Evolutionary conservation across 2,888 invertebrate genomes (phyloP).

Genomic region (Theretra japonica): DNA sequence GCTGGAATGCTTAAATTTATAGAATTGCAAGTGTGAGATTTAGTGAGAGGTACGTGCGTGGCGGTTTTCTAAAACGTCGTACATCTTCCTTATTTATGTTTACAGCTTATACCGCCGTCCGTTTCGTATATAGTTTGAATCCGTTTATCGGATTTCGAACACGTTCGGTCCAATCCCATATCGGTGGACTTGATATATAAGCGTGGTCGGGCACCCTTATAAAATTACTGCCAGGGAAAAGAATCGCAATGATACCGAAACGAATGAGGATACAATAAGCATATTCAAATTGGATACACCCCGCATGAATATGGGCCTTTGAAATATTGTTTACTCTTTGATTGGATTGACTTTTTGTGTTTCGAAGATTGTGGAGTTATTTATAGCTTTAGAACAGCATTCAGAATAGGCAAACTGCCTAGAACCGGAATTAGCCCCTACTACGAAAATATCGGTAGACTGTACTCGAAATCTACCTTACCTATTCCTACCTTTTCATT

Average conservation of each 20-base stretch:
- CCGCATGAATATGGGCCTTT: conserved; percentile 50
- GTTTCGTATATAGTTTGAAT: conserved; percentile 77
- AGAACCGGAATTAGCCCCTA: too few relatives aligned
- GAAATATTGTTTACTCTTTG: conserved; percentile 20
- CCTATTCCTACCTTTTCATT: too few relatives aligned
- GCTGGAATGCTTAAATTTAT: conserved; percentile 67
- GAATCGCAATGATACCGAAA: conserved; percentile 54
- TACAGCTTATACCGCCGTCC: conserved; percentile 78
- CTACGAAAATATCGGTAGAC: too few relatives aligned
- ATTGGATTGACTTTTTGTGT: conserved; percentile 2
- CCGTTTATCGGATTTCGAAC: conserved; percentile 82
- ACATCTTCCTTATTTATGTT: conserved; percentile 83
- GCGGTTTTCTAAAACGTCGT: conserved; percentile 80
- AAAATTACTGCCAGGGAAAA: conserved; percentile 64
- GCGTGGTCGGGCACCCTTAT: conserved; percentile 63
- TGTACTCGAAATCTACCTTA: too few relatives aligned
- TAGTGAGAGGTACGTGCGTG: conserved; percentile 75
- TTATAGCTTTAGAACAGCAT: neutral
- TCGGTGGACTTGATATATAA: conserved; percentile 76
- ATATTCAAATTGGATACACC: conserved; percentile 55
- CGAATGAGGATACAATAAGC: conserved; percentile 60
- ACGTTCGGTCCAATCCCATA: conserved; percentile 73
- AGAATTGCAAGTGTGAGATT: conserved; percentile 74
- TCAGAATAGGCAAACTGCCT: neutral
- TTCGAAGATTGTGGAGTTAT: neutral